Conservation (phyloP, 2,888 invertebrate genomes). For the Leucoptera coffeella region DNA sequence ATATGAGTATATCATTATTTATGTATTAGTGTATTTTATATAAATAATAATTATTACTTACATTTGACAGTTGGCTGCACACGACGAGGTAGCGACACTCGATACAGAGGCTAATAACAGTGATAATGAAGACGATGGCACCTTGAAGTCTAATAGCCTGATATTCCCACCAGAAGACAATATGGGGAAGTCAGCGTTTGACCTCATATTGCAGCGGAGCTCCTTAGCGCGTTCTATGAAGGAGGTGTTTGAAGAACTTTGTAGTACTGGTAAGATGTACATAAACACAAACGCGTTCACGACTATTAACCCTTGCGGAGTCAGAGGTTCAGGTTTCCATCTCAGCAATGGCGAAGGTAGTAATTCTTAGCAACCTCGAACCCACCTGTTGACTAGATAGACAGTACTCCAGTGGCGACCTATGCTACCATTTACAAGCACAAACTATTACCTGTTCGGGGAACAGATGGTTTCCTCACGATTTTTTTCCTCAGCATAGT, state of each 20-base stretch:
- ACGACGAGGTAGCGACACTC: slow-evolving; percentile 53
- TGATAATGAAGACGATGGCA: slow-evolving; percentile 37
- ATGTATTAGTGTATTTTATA: too few species aligned
- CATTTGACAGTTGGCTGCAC: slow-evolving; percentile 33
- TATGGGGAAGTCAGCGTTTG: slow-evolving; percentile 72
- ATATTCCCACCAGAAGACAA: too few species aligned
- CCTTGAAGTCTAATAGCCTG: too few species aligned
- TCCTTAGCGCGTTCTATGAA: slow-evolving; percentile 80
- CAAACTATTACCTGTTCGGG: too few species aligned
- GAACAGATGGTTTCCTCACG: too few species aligned
- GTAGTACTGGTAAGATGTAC: slow-evolving; percentile 44
- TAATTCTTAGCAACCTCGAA: too few species aligned
- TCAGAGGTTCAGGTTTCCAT: background rate
- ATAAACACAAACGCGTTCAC: background rate
- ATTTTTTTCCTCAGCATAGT: too few species aligned
- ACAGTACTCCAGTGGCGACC: too few species aligned
- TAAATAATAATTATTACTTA: background rate
- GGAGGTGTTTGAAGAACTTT: slow-evolving; percentile 70
- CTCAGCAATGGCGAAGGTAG: background rate
- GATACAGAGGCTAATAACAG: slow-evolving; percentile 33
- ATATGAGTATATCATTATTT: too few species aligned
- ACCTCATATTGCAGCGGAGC: slow-evolving; percentile 74
- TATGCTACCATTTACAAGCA: too few species aligned
- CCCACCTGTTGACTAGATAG: too few species aligned
- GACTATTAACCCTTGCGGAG: background rate